These are phyloP conservation scores for Sesia bembeciformis DNA, from an alignment of 2,888 invertebrate species.

Conservation along the genomic window DNA sequence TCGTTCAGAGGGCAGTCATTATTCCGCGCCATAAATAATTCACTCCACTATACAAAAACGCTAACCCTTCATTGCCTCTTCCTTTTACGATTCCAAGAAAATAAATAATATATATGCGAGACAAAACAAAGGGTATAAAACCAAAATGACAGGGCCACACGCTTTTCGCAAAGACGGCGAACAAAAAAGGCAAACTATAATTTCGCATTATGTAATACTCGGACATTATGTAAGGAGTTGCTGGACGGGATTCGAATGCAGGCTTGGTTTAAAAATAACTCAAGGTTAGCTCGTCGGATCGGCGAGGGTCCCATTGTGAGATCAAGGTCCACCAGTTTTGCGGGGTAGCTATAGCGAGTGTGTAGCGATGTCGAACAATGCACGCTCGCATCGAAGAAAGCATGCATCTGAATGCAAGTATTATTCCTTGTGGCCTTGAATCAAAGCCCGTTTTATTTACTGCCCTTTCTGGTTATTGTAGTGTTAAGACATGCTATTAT, in stretches of 20 bases:
- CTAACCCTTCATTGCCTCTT: constrained; percentile 72
- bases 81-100: constrained; percentile 70
- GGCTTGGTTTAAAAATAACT: constrained; percentile 65
- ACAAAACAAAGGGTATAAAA: constrained; percentile 69
- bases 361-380: background rate
- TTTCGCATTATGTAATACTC: constrained; percentile 71
- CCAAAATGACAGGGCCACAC: constrained; percentile 69
- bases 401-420: background rate
- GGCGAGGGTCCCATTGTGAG: constrained; percentile 63
- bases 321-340: constrained; percentile 68
- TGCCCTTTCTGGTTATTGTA: background rate
- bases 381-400: background rate
- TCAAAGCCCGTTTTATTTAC: background rate
- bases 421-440: background rate
- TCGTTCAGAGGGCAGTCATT: constrained; percentile 43
- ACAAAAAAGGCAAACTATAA: constrained; percentile 59
- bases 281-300: constrained; percentile 62
- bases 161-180: constrained; percentile 45
- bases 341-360: constrained; percentile 37
- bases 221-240: constrained; percentile 66
- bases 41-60: constrained; percentile 50
- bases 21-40: constrained; percentile 68
- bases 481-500: background rate
- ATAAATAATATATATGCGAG: constrained; percentile 66
- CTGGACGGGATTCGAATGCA: constrained; percentile 61